These are phyloP conservation scores for Cyanoramphus novaezelandiae DNA, from an alignment of 2,113 vertebrate genomes.

Conservation along the genomic window DNA sequence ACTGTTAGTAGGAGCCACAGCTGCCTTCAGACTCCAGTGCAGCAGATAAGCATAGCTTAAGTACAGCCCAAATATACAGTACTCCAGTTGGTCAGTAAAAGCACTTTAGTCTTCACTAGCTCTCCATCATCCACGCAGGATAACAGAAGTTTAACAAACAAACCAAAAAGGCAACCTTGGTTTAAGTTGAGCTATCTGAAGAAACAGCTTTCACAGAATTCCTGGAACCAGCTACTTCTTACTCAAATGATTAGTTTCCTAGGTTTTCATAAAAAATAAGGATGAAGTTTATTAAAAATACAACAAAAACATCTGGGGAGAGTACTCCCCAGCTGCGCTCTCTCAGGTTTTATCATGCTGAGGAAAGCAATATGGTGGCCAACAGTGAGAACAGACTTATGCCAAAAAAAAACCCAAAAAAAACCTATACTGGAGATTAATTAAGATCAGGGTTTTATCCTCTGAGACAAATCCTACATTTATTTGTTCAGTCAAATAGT, in stretches of 20 bases:
- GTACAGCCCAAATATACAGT: background rate
- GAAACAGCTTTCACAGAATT: background rate
- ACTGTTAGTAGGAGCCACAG: background rate
- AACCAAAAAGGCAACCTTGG: background rate
- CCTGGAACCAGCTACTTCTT: background rate
- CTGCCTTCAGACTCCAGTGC: background rate
- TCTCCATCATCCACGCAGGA: background rate
- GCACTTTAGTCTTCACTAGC: background rate
- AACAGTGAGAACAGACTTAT: background rate
- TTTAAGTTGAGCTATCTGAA: background rate
- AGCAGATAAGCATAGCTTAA: background rate
- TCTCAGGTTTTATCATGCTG: background rate
- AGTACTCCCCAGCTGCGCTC: background rate
- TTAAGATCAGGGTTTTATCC: background rate
- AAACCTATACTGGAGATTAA: background rate
- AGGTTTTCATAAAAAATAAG: background rate
- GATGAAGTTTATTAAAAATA: background rate
- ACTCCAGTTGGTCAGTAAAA: background rate
- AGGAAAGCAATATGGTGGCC: background rate
- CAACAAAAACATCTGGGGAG: background rate
- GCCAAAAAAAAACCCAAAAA: background rate
- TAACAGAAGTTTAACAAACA: background rate
- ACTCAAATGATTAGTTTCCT: background rate
- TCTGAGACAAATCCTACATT: background rate
- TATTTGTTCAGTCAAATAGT: background rate